Percentiles rank a stretch among this genome's conserved stretches.
These are phyloP conservation scores for Thripadectes ignobilis DNA, from an alignment of 2,797 vertebrate species.

Conservation along the genomic window DNA sequence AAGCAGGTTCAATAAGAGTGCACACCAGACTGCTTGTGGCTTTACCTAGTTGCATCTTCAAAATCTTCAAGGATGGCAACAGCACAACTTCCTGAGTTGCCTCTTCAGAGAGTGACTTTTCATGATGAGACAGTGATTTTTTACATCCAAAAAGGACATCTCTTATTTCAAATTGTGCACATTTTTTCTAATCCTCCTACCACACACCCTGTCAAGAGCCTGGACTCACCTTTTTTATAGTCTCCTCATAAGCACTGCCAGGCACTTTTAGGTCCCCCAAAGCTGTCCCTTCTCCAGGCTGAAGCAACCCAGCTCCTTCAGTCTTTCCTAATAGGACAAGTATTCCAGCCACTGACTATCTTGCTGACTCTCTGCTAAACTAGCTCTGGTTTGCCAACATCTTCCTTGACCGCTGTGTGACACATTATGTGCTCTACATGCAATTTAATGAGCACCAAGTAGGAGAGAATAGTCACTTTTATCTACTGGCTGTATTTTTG, in stretches of 20 bases:
- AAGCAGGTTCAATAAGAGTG: not conserved
- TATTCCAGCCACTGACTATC: not conserved
- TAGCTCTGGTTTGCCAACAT: not conserved
- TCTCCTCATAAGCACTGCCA: not conserved
- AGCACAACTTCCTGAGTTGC: not conserved
- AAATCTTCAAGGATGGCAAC: not conserved
- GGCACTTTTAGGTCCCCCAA: not conserved
- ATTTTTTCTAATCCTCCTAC: not conserved
- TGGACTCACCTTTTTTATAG: not conserved
- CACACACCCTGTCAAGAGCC: not conserved
- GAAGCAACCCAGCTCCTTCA: not conserved
- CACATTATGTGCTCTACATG: not conserved
- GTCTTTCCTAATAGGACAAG: not conserved
- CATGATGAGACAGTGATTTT: not conserved
- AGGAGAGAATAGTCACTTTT: not conserved
- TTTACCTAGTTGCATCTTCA: not conserved
- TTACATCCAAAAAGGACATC: not conserved
- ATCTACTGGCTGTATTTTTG: not conserved
- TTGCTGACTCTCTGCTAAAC: not conserved
- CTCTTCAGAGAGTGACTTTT: not conserved
- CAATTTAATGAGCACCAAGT: not conserved
- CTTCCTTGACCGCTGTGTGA: not conserved
- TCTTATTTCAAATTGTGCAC: not conserved
- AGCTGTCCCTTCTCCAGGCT: not conserved
- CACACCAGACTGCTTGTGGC: not conserved